Evolutionary conservation across 2,888 invertebrate genomes (phyloP).

Genomic region (Polymixis lichenea): DNA sequence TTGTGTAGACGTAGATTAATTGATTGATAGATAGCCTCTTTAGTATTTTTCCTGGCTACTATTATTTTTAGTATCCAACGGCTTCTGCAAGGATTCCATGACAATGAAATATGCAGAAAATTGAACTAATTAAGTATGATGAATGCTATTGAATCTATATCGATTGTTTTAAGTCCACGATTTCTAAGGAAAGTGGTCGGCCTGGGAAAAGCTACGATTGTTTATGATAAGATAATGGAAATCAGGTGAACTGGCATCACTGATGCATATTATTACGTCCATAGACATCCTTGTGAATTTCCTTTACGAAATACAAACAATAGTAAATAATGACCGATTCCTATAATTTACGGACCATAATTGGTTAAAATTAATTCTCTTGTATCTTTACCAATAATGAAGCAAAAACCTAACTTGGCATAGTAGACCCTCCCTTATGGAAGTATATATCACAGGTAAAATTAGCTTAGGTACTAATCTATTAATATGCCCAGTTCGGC

Average conservation of each 20-base stretch:
- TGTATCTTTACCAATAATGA: no score
- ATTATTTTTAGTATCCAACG: conserved; percentile 14
- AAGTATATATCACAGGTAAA: no score
- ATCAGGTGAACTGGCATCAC: conserved; percentile 11
- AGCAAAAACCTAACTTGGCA: no score
- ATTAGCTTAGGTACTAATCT: no score
- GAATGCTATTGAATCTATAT: conserved; percentile 26
- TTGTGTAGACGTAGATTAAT: conserved; percentile 13
- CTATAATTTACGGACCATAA: no score
- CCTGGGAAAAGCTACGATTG: conserved; percentile 16
- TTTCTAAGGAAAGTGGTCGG: conserved; percentile 31
- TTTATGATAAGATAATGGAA: conserved; percentile 19
- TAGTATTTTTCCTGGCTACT: conserved; percentile 20
- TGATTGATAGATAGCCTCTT: conserved; percentile 4
- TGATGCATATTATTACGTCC: conserved; percentile 18
- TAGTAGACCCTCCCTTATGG: no score
- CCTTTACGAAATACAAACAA: conserved; percentile 34
- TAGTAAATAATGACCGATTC: not conserved
- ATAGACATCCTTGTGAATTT: conserved; percentile 41
- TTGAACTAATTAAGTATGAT: conserved; percentile 23
- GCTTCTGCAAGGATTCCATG: conserved; percentile 13
- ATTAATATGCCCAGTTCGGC: no score
- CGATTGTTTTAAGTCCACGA: conserved; percentile 21
- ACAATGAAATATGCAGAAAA: conserved; percentile 38
- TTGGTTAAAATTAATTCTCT: no score